Percentiles rank a stretch among this genome's conserved stretches.
phyloP scores from a whole-genome alignment of 2,797 vertebrate genomes.

The Tinamus major region DNA sequence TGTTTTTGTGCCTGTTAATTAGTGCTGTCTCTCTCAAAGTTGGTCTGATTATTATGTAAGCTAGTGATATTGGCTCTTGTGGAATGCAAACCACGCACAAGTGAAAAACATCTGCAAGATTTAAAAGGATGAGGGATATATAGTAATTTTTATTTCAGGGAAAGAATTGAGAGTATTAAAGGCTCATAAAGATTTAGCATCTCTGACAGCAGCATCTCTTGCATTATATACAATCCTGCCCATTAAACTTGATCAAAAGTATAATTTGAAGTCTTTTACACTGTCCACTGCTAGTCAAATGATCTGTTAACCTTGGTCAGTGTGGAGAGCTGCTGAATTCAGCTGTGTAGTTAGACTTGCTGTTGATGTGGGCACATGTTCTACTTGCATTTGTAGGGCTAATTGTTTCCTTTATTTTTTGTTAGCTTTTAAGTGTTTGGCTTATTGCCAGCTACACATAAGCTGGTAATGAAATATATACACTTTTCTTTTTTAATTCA shows the following conservation, averaged over 20 bases:
- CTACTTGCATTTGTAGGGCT: background rate
- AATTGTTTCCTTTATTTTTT: background rate
- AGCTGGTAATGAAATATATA: background rate
- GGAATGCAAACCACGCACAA: conserved; percentile 36
- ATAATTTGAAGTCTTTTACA: background rate
- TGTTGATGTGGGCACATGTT: background rate
- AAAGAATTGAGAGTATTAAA: background rate
- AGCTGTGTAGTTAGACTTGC: background rate
- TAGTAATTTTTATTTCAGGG: conserved; percentile 1
- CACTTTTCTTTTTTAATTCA: background rate
- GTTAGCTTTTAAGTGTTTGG: background rate
- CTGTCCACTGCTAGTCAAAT: background rate
- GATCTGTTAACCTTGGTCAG: background rate
- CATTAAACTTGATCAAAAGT: background rate
- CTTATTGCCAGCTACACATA: background rate
- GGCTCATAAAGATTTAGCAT: background rate
- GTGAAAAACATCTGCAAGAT: conserved; percentile 17
- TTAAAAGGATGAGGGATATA: background rate
- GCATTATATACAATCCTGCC: background rate
- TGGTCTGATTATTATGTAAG: conserved; percentile 72
- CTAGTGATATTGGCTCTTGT: conserved; percentile 49
- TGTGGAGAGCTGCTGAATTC: background rate
- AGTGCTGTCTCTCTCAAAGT: conserved; percentile 67
- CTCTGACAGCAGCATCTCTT: background rate
- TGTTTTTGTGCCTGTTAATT: conserved; percentile 73